Evolutionary conservation across 2,888 invertebrate species (phyloP).

Genomic region (Parapristionchus giblindavisi): DNA sequence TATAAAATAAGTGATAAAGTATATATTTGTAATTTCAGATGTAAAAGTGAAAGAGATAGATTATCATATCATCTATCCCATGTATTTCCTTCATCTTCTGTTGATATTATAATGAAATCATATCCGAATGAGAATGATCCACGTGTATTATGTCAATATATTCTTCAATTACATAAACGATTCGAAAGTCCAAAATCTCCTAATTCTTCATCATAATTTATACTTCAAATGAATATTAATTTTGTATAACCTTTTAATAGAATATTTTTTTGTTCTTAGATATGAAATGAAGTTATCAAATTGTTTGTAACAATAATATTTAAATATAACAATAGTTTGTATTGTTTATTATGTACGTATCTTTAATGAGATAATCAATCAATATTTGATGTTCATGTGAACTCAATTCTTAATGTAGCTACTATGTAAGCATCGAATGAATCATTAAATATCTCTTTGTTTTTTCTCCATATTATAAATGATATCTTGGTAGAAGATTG

Average conservation of each 20-base stretch:
- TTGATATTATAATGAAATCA: conserved; percentile 79
- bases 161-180: conserved; percentile 56
- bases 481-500: too few species aligned
- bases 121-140: conserved; percentile 89
- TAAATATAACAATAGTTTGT: too few species aligned
- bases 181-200: conserved; percentile 45
- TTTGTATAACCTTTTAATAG: not conserved
- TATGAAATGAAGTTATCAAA: too few species aligned
- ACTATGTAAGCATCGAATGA: conserved; percentile 25
- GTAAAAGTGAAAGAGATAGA: conserved; percentile 36
- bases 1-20: not conserved
- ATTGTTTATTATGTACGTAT: not conserved
- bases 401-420: not conserved
- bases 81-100: conserved; percentile 86
- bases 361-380: not conserved
- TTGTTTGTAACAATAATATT: too few species aligned
- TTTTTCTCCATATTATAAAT: too few species aligned
- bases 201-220: not conserved
- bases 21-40: not conserved
- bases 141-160: conserved; percentile 82
- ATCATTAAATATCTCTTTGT: too few species aligned
- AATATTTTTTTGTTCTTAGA: too few species aligned
- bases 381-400: not conserved
- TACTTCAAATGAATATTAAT: not conserved
- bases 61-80: conserved; percentile 88